These are phyloP conservation scores for Trissolcus brochymenae DNA, from an alignment of 2,888 invertebrate species.

Conservation along the genomic window DNA sequence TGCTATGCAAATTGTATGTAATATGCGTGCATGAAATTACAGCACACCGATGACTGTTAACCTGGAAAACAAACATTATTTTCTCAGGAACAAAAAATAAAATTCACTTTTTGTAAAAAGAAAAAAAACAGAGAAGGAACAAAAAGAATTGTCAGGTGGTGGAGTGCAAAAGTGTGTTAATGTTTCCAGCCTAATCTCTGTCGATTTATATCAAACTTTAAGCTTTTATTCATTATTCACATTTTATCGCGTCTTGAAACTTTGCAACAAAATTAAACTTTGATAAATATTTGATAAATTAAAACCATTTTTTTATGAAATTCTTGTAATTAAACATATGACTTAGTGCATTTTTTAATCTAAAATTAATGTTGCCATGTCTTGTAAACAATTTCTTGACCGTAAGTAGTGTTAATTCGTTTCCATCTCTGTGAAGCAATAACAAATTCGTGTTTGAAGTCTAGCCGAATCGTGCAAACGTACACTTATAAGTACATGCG, in stretches of 20 bases:
- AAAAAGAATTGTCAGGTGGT: neutral
- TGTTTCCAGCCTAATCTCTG: neutral
- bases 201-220: neutral
- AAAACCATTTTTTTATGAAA: too few species aligned
- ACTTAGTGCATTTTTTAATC: too few species aligned
- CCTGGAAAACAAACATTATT: neutral
- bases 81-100: neutral
- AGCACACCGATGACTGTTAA: constrained; percentile 10
- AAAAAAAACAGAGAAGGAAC: too few species aligned
- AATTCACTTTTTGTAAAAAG: too few species aligned
- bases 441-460: constrained; percentile 10
- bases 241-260: neutral
- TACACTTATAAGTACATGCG: constrained; percentile 10
- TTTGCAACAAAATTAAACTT: constrained; percentile 9
- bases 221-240: neutral
- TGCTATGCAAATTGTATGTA: constrained; percentile 22
- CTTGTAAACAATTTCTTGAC: too few species aligned
- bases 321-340: too few species aligned
- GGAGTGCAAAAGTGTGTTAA: neutral
- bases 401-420: neutral
- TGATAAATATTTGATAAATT: too few species aligned
- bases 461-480: constrained; percentile 21
- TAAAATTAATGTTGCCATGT: too few species aligned
- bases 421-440: neutral
- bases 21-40: constrained; percentile 21